phyloP scores from a whole-genome alignment of 1,140 invertebrate species.

The Leptonema lineaticorne region DNA sequence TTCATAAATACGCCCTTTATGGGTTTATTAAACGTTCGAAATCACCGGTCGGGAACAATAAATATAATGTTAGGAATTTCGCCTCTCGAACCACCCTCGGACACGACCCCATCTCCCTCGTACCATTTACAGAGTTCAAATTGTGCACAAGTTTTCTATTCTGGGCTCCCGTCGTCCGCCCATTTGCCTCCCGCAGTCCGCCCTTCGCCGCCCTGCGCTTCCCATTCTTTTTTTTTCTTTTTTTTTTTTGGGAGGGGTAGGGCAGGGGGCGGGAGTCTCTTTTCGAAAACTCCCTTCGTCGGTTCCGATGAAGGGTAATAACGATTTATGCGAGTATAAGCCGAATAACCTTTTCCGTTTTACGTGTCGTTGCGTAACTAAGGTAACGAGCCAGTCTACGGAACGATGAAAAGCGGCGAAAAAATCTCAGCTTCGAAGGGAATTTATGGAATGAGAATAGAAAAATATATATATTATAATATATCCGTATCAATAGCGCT shows the following conservation, averaged over 20 bases:
- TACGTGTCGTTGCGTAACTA: conserved; percentile 13
- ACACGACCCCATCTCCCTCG: background rate
- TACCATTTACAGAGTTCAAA: too few relatives aligned
- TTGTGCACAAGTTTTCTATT: too few relatives aligned
- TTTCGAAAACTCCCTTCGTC: background rate
- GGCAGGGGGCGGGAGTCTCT: background rate
- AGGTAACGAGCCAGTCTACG: conserved; percentile 10
- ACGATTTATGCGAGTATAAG: conserved; percentile 8
- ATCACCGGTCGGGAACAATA: conserved; percentile 15
- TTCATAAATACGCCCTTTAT: conserved; percentile 9
- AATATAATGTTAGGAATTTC: background rate
- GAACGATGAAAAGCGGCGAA: background rate
- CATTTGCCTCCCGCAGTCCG: too few relatives aligned
- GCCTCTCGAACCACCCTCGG: background rate
- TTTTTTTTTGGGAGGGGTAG: too few relatives aligned
- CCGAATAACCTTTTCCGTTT: background rate
- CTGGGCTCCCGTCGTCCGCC: too few relatives aligned
- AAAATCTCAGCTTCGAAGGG: background rate
- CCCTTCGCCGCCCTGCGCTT: too few relatives aligned
- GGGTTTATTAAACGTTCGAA: conserved; percentile 18
- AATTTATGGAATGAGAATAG: background rate
- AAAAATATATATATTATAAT: background rate
- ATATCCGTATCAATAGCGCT: background rate
- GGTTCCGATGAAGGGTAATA: conserved; percentile 8
- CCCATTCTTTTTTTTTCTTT: too few relatives aligned